phyloP scores from a whole-genome alignment of 2,113 vertebrate species.

The Zosterops pallidus region DNA sequence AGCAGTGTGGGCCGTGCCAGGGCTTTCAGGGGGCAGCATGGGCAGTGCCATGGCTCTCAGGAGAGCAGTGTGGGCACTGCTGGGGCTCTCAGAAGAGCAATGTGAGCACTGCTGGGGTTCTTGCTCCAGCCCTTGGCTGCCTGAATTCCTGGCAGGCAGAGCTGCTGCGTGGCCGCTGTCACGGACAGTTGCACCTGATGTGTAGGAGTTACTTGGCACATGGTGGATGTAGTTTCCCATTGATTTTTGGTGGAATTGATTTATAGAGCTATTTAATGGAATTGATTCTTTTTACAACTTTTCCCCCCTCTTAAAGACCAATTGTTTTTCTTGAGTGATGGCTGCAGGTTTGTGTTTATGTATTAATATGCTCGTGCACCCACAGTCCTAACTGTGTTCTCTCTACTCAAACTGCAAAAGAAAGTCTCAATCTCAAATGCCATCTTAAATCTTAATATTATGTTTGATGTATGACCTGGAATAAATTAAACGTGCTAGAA shows the following conservation, averaged over 20 bases:
- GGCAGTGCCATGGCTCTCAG: background rate
- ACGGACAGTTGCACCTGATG: conserved; percentile 18
- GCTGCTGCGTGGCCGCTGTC: background rate
- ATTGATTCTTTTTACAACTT: conserved; percentile 65
- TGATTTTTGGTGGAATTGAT: conserved; percentile 68
- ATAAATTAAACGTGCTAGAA: conserved; percentile 59
- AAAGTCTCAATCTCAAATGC: conserved; percentile 41
- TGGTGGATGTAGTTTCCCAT: conserved; percentile 39
- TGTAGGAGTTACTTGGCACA: conserved; percentile 43
- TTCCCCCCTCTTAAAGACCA: conserved; percentile 52
- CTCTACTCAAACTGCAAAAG: background rate
- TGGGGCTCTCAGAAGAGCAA: background rate
- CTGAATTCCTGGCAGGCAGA: background rate
- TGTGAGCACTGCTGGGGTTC: rapidly evolving
- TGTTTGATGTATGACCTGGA: conserved; percentile 55
- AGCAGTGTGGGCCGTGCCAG: rapidly evolving
- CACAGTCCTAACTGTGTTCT: background rate
- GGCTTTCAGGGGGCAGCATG: background rate
- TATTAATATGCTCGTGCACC: conserved; percentile 7
- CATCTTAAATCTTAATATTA: conserved; percentile 53
- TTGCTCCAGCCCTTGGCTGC: background rate
- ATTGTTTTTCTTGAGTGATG: conserved; percentile 50
- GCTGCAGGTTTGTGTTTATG: conserved; percentile 33
- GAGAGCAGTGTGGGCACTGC: background rate
- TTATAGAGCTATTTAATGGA: conserved; percentile 66